Evolutionary conservation across 2,113 vertebrate genomes (phyloP), one percentile per base, ranked within the genome.

Genomic region (Macroglossus sobrinus): DNA sequence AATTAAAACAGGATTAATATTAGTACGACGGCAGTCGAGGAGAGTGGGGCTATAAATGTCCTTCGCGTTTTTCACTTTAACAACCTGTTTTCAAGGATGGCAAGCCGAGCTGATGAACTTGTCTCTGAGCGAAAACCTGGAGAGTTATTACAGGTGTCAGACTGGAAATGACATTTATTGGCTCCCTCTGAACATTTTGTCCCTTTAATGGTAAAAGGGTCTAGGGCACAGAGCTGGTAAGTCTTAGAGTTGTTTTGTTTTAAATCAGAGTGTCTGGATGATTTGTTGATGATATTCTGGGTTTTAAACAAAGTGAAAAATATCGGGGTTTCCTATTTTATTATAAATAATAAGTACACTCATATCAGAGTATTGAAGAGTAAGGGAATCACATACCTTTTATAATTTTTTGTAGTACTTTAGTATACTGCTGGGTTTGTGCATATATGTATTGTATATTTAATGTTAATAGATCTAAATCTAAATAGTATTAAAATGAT

Each of bases 1-100:
- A 84, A 82, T 95, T 95, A 92, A 96, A 84, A 71, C 38, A 57
- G 53, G 89, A 82, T 95, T 78, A 92, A 55, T 71, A 94, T n/a
- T 88, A 76, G 21, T 26, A 43, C 59, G 88, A 93, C 84, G 33
- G 43, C 24, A 78, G 28, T 57, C 30, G 59, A 64, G 8, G 33
- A 12, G 47, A 85, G 11, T 33, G 19, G 7, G 45, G 28, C 59
- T 89, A 30, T 90, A 55, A 87, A 90, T 1, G 3, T 47, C 53
- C 35, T 80, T 63, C 45, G 40, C 38, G 69, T 91, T 86, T 95
- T 95, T 84, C 69, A 84, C 57, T 93, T 78, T 90, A 87, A 92
- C 59, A 69, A n/a, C 28, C 64, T 95, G 0, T 94, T 82, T 91
- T 74, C 84, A 96, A 79, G 81, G 88, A 71, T 80, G 57, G 59